Evolutionary conservation across 2,888 invertebrate genomes (phyloP), one percentile per base, ranked within the genome.

Genomic region (Melieria picta): DNA sequence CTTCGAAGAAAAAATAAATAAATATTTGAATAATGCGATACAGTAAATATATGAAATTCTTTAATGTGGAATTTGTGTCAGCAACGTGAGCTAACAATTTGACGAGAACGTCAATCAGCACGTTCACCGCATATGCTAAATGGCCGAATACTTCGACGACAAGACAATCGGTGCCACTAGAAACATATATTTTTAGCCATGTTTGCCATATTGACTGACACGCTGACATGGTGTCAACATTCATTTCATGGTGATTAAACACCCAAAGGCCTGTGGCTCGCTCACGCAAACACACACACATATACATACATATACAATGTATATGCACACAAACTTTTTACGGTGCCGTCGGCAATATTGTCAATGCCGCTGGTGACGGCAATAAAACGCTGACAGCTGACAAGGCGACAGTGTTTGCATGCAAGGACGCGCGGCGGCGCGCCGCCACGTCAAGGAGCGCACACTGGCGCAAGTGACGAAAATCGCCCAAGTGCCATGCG

Each of bases 321-420:
- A 62, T 30, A 30, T 48, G 11, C 30, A n/a, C 56, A 46, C 10
- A 43, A 45, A 61, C 11, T 11, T 55, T 46, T 55, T n/a, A 13
- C 7, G 58, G 13, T 6, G 56, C 62, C 69, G 63, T 56, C 62
- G 56, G 62, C 63, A 42, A 46, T 47, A 62, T n/a, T 62, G 45
- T n/a, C 52, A 52, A 13, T 13, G 46, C 50, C 52, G 57, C 64
- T 50, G 70, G 43, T 65, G 70, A 61, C 65, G 64, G 52, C 70
- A 61, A 64, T 61, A 70, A 64, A 52, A 65, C 60, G 58, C 65
- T 77, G 77, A 78, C 78, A 78, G 75, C 73, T 78, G 78, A 77
- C 78, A 77, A 73, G 76, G 74, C 73, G 74, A 77, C 75, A 69
- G 48, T 73, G 74, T 75, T 76, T 76, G 77, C 76, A 76, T 77